Conservation (phyloP, 1,140 invertebrate genomes). For the Rhagoletis zephyria region DNA sequence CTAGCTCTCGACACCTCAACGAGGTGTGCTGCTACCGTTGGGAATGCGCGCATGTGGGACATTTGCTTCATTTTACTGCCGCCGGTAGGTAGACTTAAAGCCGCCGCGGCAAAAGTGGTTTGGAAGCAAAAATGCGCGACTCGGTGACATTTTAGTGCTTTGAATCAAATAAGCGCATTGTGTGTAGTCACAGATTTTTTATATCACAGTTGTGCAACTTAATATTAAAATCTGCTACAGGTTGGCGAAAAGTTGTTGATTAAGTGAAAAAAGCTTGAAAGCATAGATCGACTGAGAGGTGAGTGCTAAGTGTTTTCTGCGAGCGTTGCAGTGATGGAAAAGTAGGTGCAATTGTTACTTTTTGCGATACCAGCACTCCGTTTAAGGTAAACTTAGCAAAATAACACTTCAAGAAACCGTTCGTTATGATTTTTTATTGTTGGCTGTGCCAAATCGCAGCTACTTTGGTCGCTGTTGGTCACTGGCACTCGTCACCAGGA, state of each 20-base stretch:
- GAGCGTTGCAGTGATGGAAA: too few species aligned
- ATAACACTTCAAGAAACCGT: too few species aligned
- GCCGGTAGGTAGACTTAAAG: background rate
- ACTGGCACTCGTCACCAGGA: too few species aligned
- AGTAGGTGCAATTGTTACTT: too few species aligned
- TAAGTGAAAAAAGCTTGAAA: background rate
- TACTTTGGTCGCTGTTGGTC: too few species aligned
- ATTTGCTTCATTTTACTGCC: background rate
- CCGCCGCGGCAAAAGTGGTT: background rate
- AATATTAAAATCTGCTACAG: constrained; percentile 30
- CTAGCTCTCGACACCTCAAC: background rate
- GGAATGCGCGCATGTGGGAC: background rate
- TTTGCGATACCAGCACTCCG: too few species aligned
- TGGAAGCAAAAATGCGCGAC: background rate
- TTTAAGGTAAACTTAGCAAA: too few species aligned
- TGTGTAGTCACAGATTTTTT: background rate
- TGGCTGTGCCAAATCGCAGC: too few species aligned
- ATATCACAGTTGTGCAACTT: background rate
- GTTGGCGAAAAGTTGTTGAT: background rate
- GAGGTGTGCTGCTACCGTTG: background rate
- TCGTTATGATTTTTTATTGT: too few species aligned
- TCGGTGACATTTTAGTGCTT: background rate
- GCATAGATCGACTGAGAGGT: background rate
- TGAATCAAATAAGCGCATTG: background rate
- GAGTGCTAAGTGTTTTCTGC: background rate